Evolutionary conservation across 35 echinoderm and acorn worm genomes (phyloP).

Genomic region (Ophiothrix spiculata): DNA sequence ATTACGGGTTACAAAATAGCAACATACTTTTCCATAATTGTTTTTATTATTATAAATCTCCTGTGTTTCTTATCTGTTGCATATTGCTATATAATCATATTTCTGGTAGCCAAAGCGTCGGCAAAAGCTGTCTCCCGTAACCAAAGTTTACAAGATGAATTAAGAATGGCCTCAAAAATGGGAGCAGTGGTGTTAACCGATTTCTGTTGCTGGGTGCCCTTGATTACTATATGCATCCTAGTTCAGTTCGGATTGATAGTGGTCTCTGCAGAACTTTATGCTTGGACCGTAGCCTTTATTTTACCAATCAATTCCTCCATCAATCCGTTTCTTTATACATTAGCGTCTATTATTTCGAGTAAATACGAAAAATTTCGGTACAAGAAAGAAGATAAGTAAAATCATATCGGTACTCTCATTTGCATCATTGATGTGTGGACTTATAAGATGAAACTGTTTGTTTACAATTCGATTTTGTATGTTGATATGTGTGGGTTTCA

Average conservation of each 20-base stretch:
- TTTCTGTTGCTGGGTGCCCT: too few species aligned
- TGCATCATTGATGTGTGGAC: too few species aligned
- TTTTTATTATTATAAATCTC: slow-evolving; percentile 41
- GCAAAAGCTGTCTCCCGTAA: slow-evolving; percentile 4
- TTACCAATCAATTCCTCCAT: slow-evolving; percentile 83
- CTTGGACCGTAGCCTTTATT: too few species aligned
- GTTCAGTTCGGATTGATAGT: slow-evolving; percentile 5
- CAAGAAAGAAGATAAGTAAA: too few species aligned
- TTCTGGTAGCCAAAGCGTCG: slow-evolving; percentile 16
- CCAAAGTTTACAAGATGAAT: slow-evolving; percentile 1
- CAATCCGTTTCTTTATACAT: slow-evolving; percentile 77
- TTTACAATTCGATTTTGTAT: too few species aligned
- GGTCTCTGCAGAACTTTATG: slow-evolving; percentile 33
- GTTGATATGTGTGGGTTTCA: too few species aligned
- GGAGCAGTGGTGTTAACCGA: too few species aligned
- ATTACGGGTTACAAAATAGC: slow-evolving; percentile 19
- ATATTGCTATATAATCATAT: slow-evolving; percentile 37
- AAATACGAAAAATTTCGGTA: too few species aligned
- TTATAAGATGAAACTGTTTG: too few species aligned
- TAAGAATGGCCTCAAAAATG: slow-evolving; percentile 43
- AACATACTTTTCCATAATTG: slow-evolving; percentile 27
- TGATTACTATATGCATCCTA: slow-evolving; percentile 45
- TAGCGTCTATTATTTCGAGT: too few species aligned
- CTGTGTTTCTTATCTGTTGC: neutral
- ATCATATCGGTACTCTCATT: too few species aligned